Evolutionary conservation across 1,140 invertebrate species (phyloP).

Genomic region (Cardiocondyla obscurior): DNA sequence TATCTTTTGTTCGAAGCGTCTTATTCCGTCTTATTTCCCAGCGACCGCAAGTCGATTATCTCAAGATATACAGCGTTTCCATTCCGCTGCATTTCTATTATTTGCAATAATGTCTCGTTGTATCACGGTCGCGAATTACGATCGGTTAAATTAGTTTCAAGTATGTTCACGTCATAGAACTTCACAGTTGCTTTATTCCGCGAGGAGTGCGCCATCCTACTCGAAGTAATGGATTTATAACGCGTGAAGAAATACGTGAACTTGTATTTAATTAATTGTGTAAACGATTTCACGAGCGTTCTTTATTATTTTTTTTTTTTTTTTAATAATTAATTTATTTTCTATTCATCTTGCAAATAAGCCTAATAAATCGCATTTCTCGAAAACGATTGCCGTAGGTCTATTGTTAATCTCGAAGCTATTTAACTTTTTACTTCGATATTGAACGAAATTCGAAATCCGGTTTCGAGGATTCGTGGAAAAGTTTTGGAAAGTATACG

Average conservation of each 20-base stretch:
- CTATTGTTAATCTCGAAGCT: background rate
- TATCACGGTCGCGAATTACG: background rate
- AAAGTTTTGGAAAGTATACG: slow-evolving; percentile 27
- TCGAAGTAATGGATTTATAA: background rate
- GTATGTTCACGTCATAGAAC: background rate
- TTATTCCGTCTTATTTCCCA: slow-evolving; percentile 30
- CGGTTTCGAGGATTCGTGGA: background rate
- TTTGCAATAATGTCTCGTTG: background rate
- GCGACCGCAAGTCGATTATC: slow-evolving; percentile 22
- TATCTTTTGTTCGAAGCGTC: slow-evolving; percentile 28
- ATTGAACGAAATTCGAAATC: slow-evolving; percentile 36
- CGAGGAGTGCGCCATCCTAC: background rate
- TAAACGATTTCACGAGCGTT: too few species aligned
- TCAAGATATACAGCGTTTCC: background rate
- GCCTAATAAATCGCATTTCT: background rate
- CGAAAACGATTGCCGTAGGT: background rate
- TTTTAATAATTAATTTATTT: background rate
- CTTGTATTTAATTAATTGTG: background rate
- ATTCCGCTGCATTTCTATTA: slow-evolving; percentile 15
- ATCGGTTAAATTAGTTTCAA: slow-evolving; percentile 23
- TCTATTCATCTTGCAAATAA: background rate
- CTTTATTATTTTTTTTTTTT: too few species aligned
- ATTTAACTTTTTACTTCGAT: slow-evolving; percentile 10
- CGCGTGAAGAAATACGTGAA: background rate
- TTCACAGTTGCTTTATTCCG: background rate